Percentiles rank a stretch among this genome's conserved stretches.
Evolutionary conservation across 2,797 vertebrate genomes (phyloP).

Genomic region (Catharus ustulatus): DNA sequence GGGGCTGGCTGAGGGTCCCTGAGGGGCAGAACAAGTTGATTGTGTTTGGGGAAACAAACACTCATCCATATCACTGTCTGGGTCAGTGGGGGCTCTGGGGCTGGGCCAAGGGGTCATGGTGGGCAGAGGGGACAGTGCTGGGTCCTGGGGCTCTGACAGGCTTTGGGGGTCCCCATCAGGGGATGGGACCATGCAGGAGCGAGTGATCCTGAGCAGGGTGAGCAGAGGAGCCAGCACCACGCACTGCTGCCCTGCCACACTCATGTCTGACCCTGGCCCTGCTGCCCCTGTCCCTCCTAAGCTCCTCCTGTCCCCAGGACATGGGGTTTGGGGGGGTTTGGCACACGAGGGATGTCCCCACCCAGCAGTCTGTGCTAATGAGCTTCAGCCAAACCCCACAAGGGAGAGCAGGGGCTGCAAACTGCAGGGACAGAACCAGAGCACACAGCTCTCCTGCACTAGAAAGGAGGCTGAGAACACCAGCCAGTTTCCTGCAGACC

Average conservation of each 20-base stretch:
- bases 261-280: accelerated
- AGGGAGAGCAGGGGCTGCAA: not conserved
- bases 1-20: not conserved
- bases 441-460: accelerated
- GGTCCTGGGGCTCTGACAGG: not conserved
- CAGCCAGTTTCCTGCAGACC: not conserved
- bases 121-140: not conserved
- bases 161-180: not conserved
- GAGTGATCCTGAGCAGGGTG: not conserved
- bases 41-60: too few relatives aligned
- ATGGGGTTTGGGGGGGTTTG: accelerated
- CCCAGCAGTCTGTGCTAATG: accelerated
- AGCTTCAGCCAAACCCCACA: not conserved
- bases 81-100: too few relatives aligned
- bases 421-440: accelerated
- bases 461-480: not conserved
- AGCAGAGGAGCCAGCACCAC: not conserved
- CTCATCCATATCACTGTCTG: not conserved
- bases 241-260: not conserved
- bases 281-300: accelerated
- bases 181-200: accelerated
- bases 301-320: not conserved
- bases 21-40: not conserved
- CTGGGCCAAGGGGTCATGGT: not conserved
- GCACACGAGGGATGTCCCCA: not conserved